Evolutionary conservation across 2,797 vertebrate genomes (phyloP).

Genomic region (Tachyglossus aculeatus): DNA sequence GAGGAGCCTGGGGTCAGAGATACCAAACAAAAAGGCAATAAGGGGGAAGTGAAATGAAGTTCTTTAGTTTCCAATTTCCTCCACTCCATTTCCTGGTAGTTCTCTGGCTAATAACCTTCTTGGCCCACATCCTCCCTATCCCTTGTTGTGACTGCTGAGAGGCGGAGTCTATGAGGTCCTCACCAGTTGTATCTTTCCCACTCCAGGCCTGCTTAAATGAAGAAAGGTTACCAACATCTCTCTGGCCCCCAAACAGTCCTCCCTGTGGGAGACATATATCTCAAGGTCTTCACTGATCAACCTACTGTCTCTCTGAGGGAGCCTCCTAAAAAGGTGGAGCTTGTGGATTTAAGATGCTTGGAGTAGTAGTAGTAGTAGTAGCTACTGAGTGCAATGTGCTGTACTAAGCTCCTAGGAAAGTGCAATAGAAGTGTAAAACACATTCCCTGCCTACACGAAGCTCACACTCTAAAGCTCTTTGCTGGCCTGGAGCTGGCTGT

Average conservation of each 20-base stretch:
- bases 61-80: constrained; percentile 36
- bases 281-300: neutral
- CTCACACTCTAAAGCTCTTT: neutral
- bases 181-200: neutral
- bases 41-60: neutral
- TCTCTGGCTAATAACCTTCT: constrained; percentile 18
- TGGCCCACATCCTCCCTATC: neutral
- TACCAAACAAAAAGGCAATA: neutral
- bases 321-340: neutral
- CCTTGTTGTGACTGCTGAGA: neutral
- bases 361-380: too few species aligned
- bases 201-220: neutral
- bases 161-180: neutral
- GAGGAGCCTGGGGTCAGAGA: neutral
- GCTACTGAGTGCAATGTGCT: too few species aligned
- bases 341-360: neutral
- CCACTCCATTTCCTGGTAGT: neutral
- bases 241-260: neutral
- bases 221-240: neutral
- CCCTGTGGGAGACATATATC: neutral
- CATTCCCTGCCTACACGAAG: too few species aligned
- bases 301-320: neutral
- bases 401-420: too few species aligned
- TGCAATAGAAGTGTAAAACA: too few species aligned
- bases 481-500: neutral